Evolutionary conservation across 2,113 vertebrate species (phyloP), one percentile per base, ranked within the genome.

Genomic region (Mionectes macconnelli): DNA sequence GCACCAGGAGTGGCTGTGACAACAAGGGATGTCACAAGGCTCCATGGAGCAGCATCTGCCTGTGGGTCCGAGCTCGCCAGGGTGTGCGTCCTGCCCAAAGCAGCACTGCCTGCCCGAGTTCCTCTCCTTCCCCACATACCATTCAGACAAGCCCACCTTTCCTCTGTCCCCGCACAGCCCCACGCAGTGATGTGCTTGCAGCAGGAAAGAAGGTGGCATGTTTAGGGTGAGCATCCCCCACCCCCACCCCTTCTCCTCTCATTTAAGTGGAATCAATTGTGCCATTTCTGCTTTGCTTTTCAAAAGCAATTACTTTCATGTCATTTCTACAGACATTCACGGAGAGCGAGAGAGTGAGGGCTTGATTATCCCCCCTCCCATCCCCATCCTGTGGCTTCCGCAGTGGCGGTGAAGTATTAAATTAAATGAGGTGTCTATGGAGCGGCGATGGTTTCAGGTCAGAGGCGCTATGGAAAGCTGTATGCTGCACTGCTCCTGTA

Each of bases 351-450:
- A 94, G 96, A 96, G 95, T 83, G 90, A 97, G 97, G 97, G 98
- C 98, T 98, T 99, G 98, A 99, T 99, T 99, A 98, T 96, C 95
- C 95, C 98, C 98, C 98, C 98, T 92, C 98, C 98, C 98, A 97
- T 97, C 97, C 97, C 96, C 90, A 55, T 96, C 98, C 97, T 97
- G 95, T n/a, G 95, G 98, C 98, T 98, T 98, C 98, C 84, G 93
- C 98, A 97, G 97, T 91, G 96, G 97, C 96, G 98, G 97, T 98
- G 97, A 98, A 98, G 98, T 98, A 98, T 99, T 99, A 99, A 99
- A 99, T 98, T 99, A 99, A 99, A 99, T 98, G 98, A 99, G 98
- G 98, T 98, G 98, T 98, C 99, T 99, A 88, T 97, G 96, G 98
- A 98, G 98, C 98, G 88, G 98, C 98, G 98, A 98, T 97, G 98